phyloP scores from a whole-genome alignment of 2,888 invertebrate genomes.

The Nemapogon koenigi region DNA sequence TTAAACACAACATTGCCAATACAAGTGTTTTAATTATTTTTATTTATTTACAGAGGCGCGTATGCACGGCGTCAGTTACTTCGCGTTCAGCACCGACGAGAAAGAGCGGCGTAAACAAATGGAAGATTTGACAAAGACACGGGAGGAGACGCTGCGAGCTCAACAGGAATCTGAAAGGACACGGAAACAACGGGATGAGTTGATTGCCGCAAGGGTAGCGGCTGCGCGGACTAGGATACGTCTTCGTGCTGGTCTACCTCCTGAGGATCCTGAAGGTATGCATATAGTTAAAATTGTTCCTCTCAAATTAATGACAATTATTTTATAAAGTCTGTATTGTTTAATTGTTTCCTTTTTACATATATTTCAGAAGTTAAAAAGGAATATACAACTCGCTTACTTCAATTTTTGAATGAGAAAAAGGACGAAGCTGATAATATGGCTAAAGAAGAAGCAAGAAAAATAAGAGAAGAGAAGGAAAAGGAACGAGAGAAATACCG shows the following conservation, averaged over 20 bases:
- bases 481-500: slow-evolving; percentile 54
- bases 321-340: neutral
- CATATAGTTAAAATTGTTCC: neutral
- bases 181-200: slow-evolving; percentile 67
- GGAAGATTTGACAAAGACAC: slow-evolving; percentile 73
- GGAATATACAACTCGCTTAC: slow-evolving; percentile 41
- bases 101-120: slow-evolving; percentile 80
- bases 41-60: slow-evolving; percentile 83
- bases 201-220: slow-evolving; percentile 72
- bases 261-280: slow-evolving; percentile 63
- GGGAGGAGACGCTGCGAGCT: slow-evolving; percentile 73
- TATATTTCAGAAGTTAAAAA: slow-evolving; percentile 44
- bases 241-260: slow-evolving; percentile 74
- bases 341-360: slow-evolving; percentile 10
- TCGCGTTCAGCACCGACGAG: slow-evolving; percentile 88
- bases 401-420: slow-evolving; percentile 52
- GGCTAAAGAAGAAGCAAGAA: slow-evolving; percentile 44
- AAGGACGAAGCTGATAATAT: slow-evolving; percentile 52
- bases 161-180: slow-evolving; percentile 69
- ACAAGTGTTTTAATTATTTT: too few species aligned
- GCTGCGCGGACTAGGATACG: slow-evolving; percentile 79
- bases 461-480: slow-evolving; percentile 46
- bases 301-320: neutral
- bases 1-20: too few species aligned
- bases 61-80: slow-evolving; percentile 92